Conservation (phyloP, 2,797 vertebrate genomes). For the Sebastes cheni region DNA sequence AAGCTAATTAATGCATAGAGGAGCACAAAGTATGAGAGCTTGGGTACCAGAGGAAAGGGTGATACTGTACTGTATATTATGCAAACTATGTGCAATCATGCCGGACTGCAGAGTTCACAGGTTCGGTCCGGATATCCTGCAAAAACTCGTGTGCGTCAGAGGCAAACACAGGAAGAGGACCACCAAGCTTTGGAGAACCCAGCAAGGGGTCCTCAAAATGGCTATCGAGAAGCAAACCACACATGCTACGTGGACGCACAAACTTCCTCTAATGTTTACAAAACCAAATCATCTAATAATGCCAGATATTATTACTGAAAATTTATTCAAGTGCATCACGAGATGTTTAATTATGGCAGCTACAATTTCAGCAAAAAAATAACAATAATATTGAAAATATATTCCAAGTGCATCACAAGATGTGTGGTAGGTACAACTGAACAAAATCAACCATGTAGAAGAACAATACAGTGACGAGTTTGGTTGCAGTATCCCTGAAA, state of each 20-base stretch:
- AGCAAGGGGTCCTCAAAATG: slow-evolving; percentile 10
- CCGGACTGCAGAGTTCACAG: slow-evolving; percentile 16
- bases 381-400: slow-evolving; percentile 30
- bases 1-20: slow-evolving; percentile 19
- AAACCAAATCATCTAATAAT: slow-evolving; percentile 12
- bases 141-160: slow-evolving; percentile 28
- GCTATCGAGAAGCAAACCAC: slow-evolving; percentile 29
- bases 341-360: slow-evolving; percentile 45
- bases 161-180: not conserved
- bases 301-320: slow-evolving; percentile 30
- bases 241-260: slow-evolving; percentile 38
- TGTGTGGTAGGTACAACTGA: slow-evolving; percentile 5
- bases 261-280: slow-evolving; percentile 5
- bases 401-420: slow-evolving; percentile 41
- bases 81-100: slow-evolving; percentile 29
- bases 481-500: slow-evolving; percentile 75
- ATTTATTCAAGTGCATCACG: slow-evolving; percentile 35
- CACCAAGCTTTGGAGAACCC: slow-evolving; percentile 6
- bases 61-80: slow-evolving; percentile 15
- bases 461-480: slow-evolving; percentile 38
- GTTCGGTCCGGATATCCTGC: slow-evolving; percentile 17
- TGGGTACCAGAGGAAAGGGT: not conserved
- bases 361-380: slow-evolving; percentile 52
- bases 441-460: not conserved
- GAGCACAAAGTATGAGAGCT: not conserved